Evolutionary conservation across 2,797 vertebrate species (phyloP), one percentile per base, ranked within the genome.

Genomic region (Leucoraja ocellata): DNA sequence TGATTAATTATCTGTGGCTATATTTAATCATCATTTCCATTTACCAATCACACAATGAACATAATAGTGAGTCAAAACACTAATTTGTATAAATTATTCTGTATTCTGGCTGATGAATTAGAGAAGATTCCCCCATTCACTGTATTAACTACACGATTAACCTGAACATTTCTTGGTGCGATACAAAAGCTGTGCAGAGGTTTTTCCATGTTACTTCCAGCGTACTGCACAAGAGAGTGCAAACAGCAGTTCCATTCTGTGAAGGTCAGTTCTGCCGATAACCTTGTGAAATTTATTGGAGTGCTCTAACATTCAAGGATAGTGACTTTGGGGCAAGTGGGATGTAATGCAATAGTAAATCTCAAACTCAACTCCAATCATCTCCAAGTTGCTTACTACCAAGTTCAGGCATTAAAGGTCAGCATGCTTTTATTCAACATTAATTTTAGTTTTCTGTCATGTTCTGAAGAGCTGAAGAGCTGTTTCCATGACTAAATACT

Each of bases 71-170:
- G n/a, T 28, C 84, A 63, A 71, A 39, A 91, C 36, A 46, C 23
- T 73, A 91, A 91, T 91, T 91, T 91, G 88, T 68, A 54, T 46
- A 91, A 71, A 91, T 91, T 8, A 73, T 71, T 73, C 65, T 91
- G 36, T 91, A 91, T 91, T 91, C 88, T 25, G 1, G 32, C 68
- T 91, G 88, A 71, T 32, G 32, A 91, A 21, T 6, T 9, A 68
- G 86, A 86, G 83, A 13, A 73, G 68, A 39, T 71, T 46, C 25
- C n/a, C 32, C 73, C 68, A 71, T 46, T 71, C 32, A 91, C 32
- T 46, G 32, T 91, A 91, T 91, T 91, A 91, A 73, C 86, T 71
- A 91, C 63, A 73, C 65, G 68, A 23, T 91, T 32, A 91, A 91
- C 65, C 88, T 39, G 88, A 91, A 91, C 88, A 71, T 36, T 68